Base-by-base conservation (phyloP, 2,888 invertebrate species). In the Thera obeliscata region DNA sequence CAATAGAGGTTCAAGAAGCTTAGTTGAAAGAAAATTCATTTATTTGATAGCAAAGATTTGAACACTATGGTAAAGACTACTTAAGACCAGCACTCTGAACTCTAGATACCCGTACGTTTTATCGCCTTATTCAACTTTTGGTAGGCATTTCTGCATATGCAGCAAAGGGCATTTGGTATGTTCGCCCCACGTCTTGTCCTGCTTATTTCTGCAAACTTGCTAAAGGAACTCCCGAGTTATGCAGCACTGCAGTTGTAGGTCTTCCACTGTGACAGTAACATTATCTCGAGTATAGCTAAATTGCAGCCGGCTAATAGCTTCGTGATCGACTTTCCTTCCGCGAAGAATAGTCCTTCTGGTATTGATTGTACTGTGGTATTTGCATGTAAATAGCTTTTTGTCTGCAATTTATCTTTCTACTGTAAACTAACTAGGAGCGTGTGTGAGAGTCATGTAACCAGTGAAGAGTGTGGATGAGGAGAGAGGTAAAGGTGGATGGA, bases 321-420 rank as follows among this genome's bases (percentile, higher is more conserved):
- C 82, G 83, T 85, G 81, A 87, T 84, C 81, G 74, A 82, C 85
- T 87, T 87, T 84, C 84, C 83, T 76, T 72, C 70, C 70, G 65
- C 60, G 61, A 64, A 59, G 67, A 67, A 68, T 68, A 62, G 60
- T 66, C 64, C 52, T 56, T 52, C 64, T 61, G 46, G 59, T 67
- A 69, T 70, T 70, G 65, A 56, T 61, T 62, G 66, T 66, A 59
- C 22, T 62, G 66, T 67, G 8, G 66, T 38, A 66, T 73, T 71
- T 72, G 66, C 69, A 61, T 60, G 9, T 12, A 41, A 12, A 38
- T 41, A 22, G 52, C 22, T 5, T 50, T 50, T 22, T 52, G 52
- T 33, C 52, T 52, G 1, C 8, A 33, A 33, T 50, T 22, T 50
- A 22, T 52, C 33, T 52, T 33, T 33, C 33, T 2, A 46, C 8